Evolutionary conservation across 1,140 invertebrate species (phyloP).

Genomic region (Patella vulgata): DNA sequence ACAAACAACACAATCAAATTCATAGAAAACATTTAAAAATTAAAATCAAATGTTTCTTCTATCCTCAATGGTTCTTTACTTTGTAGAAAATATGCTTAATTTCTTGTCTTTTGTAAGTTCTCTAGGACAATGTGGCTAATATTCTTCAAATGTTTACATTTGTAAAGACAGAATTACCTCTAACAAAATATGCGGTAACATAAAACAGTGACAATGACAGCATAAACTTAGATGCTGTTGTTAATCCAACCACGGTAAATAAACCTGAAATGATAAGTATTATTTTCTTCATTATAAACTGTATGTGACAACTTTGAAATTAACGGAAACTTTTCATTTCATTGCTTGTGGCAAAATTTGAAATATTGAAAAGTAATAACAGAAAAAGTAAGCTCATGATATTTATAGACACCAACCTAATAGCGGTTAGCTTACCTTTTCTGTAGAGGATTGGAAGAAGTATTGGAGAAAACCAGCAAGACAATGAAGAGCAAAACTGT

Average conservation of each 20-base stretch:
- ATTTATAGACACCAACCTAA: neutral
- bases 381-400: neutral
- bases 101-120: neutral
- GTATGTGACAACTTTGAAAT: neutral
- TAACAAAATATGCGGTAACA: slow-evolving; percentile 29
- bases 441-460: slow-evolving; percentile 78
- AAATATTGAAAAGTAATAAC: neutral
- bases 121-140: neutral
- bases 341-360: neutral
- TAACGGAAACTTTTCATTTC: neutral
- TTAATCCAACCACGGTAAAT: slow-evolving; percentile 72
- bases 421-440: slow-evolving; percentile 65
- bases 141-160: neutral
- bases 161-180: slow-evolving; percentile 28
- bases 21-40: slow-evolving; percentile 8
- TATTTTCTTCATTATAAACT: neutral
- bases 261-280: slow-evolving; percentile 60
- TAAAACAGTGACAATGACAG: slow-evolving; percentile 36
- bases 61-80: slow-evolving; percentile 5
- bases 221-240: slow-evolving; percentile 63
- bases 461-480: slow-evolving; percentile 81
- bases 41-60: slow-evolving; percentile 7
- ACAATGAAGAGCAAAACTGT: slow-evolving; percentile 76
- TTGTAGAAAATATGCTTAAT: neutral
- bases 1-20: no score